Conservation (phyloP, 2,888 invertebrate genomes). For the Perithous albicinctus region DNA sequence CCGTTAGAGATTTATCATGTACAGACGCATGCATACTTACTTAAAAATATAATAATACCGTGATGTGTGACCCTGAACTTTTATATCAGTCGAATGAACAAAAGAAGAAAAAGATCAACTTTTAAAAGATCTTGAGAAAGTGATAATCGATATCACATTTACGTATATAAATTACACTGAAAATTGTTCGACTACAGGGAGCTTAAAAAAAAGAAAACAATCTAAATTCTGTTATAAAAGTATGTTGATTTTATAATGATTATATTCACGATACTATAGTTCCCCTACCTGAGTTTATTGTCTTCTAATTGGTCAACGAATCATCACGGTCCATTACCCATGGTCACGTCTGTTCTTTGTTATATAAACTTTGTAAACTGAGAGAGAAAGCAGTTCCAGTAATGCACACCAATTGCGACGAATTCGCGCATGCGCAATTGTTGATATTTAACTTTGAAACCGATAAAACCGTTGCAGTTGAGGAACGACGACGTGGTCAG, state of each 20-base stretch:
- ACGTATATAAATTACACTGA: too few species aligned
- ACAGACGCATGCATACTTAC: not conserved
- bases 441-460: not conserved
- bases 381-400: not conserved
- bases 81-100: too few species aligned
- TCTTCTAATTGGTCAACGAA: constrained; percentile 20
- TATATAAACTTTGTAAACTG: constrained; percentile 36
- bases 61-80: constrained; percentile 26
- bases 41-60: not conserved
- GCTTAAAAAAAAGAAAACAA: too few species aligned
- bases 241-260: not conserved
- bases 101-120: too few species aligned
- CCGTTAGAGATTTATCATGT: constrained; percentile 22
- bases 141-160: too few species aligned
- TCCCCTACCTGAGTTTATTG: not conserved
- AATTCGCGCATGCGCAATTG: not conserved
- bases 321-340: constrained; percentile 50
- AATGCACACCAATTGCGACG: not conserved
- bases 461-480: not conserved
- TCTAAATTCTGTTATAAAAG: not conserved
- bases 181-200: too few species aligned
- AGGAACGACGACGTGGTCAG: not conserved
- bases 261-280: not conserved
- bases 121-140: too few species aligned
- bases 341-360: constrained; percentile 44